These are phyloP conservation scores for Papilio demoleus DNA, from an alignment of 2,888 invertebrate species.

Conservation along the genomic window DNA sequence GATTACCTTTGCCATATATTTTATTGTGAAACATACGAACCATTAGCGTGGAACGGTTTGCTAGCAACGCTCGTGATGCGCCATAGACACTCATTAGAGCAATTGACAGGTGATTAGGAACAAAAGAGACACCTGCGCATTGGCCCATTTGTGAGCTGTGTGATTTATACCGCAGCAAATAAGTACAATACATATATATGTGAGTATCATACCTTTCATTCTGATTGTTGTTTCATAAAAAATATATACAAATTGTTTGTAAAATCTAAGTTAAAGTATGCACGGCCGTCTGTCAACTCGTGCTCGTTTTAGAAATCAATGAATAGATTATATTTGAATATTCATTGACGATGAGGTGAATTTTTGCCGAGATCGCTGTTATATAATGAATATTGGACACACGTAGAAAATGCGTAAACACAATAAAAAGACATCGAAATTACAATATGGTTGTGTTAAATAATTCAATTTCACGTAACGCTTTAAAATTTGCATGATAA, in stretches of 20 bases:
- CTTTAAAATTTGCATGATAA: slow-evolving; percentile 55
- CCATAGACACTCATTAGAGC: slow-evolving; percentile 57
- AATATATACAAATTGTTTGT: neutral
- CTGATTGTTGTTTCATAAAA: no score
- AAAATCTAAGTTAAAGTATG: neutral
- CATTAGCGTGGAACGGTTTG: slow-evolving; percentile 47
- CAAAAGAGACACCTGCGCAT: slow-evolving; percentile 54
- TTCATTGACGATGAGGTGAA: slow-evolving; percentile 10
- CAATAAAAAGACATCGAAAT: slow-evolving; percentile 4
- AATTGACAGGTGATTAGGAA: slow-evolving; percentile 61
- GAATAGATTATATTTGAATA: slow-evolving; percentile 8
- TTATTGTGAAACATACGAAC: slow-evolving; percentile 57
- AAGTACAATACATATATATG: no score
- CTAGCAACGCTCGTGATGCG: slow-evolving; percentile 50
- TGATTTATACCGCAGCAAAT: slow-evolving; percentile 46
- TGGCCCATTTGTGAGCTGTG: slow-evolving; percentile 46
- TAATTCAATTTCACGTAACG: slow-evolving; percentile 54
- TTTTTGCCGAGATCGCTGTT: neutral
- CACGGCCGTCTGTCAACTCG: neutral
- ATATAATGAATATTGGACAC: slow-evolving; percentile 1
- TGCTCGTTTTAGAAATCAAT: slow-evolving; percentile 9
- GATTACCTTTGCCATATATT: slow-evolving; percentile 44
- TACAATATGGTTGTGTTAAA: slow-evolving; percentile 44
- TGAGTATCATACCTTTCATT: no score
- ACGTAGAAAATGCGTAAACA: neutral